These are phyloP conservation scores for Sipha flava DNA, from an alignment of 1,140 invertebrate species.

Conservation along the genomic window DNA sequence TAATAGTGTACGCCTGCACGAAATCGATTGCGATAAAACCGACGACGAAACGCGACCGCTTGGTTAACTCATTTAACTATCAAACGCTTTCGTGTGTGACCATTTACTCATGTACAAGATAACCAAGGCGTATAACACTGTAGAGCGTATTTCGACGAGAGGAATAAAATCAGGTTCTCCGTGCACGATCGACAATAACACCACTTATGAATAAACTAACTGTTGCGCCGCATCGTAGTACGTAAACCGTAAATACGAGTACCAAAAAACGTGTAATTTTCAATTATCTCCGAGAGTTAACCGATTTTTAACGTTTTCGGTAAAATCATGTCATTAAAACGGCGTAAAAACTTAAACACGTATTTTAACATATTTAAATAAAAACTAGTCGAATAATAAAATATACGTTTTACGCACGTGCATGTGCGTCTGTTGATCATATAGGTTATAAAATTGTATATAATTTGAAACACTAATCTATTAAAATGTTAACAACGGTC, in stretches of 20 bases:
- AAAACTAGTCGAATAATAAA: neutral
- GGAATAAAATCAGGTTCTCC: neutral
- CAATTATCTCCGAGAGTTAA: neutral
- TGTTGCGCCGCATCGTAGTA: neutral
- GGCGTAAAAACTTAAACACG: neutral
- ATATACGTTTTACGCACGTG: neutral
- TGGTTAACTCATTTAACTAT: neutral
- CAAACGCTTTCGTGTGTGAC: neutral
- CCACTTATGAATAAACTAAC: neutral
- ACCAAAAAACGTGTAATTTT: neutral
- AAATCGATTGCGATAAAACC: too few species aligned
- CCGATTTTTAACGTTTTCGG: neutral
- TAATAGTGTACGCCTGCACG: too few species aligned
- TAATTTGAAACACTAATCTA: neutral
- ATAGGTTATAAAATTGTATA: neutral
- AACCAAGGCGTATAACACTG: neutral
- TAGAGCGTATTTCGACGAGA: neutral
- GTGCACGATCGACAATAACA: neutral
- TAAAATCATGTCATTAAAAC: neutral
- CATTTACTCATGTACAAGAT: too few species aligned
- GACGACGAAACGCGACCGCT: neutral
- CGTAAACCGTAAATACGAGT: neutral
- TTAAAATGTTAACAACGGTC: neutral
- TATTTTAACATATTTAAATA: slow-evolving; percentile 5
- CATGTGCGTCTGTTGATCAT: neutral